Base-by-base conservation (phyloP, 2,888 invertebrate species). In the Hemicrepidius hirtus region DNA sequence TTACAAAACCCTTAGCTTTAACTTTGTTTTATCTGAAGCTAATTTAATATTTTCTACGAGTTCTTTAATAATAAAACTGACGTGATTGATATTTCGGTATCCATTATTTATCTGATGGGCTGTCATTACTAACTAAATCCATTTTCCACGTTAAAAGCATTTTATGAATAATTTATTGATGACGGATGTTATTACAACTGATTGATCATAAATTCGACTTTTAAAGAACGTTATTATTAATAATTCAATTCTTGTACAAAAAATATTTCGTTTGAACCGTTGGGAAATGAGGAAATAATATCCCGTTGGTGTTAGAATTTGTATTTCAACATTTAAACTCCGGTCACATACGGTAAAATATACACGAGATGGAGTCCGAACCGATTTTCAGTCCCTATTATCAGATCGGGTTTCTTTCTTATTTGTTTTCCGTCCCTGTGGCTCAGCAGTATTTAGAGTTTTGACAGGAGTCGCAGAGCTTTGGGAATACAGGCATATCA, bases 391-490 rank as follows among this genome's bases (percentile, higher is more conserved):
- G 65, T 74, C 70, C 73, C 71, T 77, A 76, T 76, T 78, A 78
- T 77, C 78, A 78, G 76, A 78, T 78, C 77, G 76, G 73, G 77
- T 78, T 78, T 77, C 76, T 78, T 78, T 78, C 77, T 76, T 78
- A 76, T 79, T 76, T 77, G 78, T 75, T 64, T 73, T 71, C 62
- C 63, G 77, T 79, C 79, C 78, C 79, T 74, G 63, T 57, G 77
- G 75, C 77, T 72, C 79, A 72, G 73, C 76, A 78, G 79, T 79
- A 78, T 79, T 79, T 79, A 79, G 77, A 77, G 76, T 78, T 76
- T 79, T 75, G 77, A 78, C 78, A 79, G 78, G 73, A 77, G 75
- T 74, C 72, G 62, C 73, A 46, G 69, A 68, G 76, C 70, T 66
- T 65, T 60, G 76, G 74, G 74, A 74, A 70, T 74, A 74, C 50